Evolutionary conservation across 2,797 vertebrate genomes (phyloP).

Genomic region (Xerus rutilus): DNA sequence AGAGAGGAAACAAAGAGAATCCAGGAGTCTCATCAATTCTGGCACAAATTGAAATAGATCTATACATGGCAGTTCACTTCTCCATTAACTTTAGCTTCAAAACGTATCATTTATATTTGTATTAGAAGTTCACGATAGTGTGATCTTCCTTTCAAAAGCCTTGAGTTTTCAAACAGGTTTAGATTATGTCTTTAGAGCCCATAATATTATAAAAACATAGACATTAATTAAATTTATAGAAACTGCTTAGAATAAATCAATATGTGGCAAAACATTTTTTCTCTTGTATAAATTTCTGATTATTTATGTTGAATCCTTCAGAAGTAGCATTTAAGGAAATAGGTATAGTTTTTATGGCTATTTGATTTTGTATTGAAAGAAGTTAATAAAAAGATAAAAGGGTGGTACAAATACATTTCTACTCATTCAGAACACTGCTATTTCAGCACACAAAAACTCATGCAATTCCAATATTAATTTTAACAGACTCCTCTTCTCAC

Average conservation of each 20-base stretch:
- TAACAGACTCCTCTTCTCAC: not conserved
- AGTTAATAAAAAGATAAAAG: constrained; percentile 16
- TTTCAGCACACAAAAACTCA: not conserved
- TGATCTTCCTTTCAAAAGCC: constrained; percentile 59
- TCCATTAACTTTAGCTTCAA: constrained; percentile 48
- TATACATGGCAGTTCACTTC: not conserved
- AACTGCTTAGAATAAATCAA: constrained; percentile 21
- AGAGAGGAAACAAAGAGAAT: not conserved
- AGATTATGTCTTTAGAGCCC: constrained; percentile 5
- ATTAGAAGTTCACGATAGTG: constrained; percentile 28
- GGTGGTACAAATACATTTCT: not conserved
- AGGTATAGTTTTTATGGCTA: not conserved
- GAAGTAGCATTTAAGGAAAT: not conserved
- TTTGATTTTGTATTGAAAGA: constrained; percentile 15
- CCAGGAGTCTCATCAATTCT: not conserved
- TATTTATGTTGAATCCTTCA: constrained; percentile 40
- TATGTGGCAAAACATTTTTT: not conserved
- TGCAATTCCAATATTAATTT: not conserved
- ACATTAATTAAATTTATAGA: not conserved
- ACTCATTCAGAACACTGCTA: not conserved
- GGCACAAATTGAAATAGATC: not conserved
- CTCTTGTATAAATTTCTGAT: constrained; percentile 21
- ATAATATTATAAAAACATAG: constrained; percentile 8
- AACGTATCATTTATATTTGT: not conserved
- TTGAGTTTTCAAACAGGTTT: constrained; percentile 44